A percentile compares a stretch with the other conserved stretches of the same genome.
Conservation (phyloP, 2,888 invertebrate species). For the Phymatocera aterrima region DNA sequence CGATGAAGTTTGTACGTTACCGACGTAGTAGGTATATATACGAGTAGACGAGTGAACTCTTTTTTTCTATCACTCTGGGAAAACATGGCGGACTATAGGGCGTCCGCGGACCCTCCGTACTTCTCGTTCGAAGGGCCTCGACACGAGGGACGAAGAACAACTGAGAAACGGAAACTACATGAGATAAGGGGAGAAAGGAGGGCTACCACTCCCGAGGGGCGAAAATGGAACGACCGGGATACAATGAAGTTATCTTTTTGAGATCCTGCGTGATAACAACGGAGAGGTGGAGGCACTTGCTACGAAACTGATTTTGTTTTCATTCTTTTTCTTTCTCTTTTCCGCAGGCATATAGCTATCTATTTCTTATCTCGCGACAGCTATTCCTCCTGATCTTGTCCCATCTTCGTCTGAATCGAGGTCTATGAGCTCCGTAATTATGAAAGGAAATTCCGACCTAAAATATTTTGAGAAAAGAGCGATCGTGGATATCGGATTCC, state of each 20-base stretch:
- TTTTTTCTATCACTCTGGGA: too few relatives aligned
- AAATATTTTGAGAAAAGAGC: too few relatives aligned
- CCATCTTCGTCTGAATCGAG: too few relatives aligned
- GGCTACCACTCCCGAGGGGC: neutral
- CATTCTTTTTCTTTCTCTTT: too few relatives aligned
- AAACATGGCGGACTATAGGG: too few relatives aligned
- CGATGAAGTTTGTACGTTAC: too few relatives aligned
- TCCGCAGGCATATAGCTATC: neutral
- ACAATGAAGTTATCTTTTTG: slow-evolving; percentile 30
- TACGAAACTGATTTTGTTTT: neutral
- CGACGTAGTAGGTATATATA: too few relatives aligned
- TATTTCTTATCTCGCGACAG: neutral
- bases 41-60: too few relatives aligned
- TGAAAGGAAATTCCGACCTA: too few relatives aligned
- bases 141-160: slow-evolving; percentile 29
- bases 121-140: neutral
- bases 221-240: neutral
- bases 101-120: too few relatives aligned
- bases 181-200: slow-evolving; percentile 32
- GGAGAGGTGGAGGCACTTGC: neutral
- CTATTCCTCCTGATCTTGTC: neutral
- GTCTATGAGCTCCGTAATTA: too few relatives aligned
- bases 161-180: neutral
- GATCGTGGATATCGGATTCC: too few relatives aligned
- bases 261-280: slow-evolving; percentile 13